These are phyloP conservation scores for Philhelius pedissequus DNA, from an alignment of 2,888 invertebrate genomes.

Conservation along the genomic window DNA sequence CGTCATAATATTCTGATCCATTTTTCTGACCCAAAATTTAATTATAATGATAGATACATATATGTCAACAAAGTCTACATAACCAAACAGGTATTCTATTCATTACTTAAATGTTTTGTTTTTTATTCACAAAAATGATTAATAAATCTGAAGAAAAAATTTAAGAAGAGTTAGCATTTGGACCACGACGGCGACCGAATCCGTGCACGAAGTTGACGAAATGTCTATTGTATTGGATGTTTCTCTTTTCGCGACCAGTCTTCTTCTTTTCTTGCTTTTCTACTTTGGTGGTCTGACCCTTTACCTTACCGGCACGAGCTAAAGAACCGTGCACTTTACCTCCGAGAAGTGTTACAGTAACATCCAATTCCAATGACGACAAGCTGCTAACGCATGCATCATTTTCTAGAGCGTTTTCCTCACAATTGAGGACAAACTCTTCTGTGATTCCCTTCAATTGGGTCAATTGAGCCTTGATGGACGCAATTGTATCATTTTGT, in stretches of 20 bases:
- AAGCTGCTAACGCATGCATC: constrained; percentile 84
- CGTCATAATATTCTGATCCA: too few relatives aligned
- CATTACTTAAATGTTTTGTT: constrained; percentile 50
- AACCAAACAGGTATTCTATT: too few relatives aligned
- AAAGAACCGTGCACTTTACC: constrained; percentile 99
- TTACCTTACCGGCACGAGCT: constrained; percentile 99
- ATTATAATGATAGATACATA: too few relatives aligned
- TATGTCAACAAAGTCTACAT: too few relatives aligned
- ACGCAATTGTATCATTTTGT: constrained; percentile 76
- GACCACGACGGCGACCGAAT: constrained; percentile 97
- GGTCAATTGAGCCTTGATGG: constrained; percentile 77
- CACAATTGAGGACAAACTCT: constrained; percentile 86
- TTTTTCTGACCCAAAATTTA: too few relatives aligned
- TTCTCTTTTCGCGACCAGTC: constrained; percentile 98
- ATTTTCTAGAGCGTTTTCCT: constrained; percentile 84
- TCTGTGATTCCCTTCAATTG: constrained; percentile 76
- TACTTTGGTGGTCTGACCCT: constrained; percentile 99
- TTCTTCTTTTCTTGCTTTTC: constrained; percentile 99
- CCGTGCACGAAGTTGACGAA: constrained; percentile 98
- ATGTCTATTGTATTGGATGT: constrained; percentile 98
- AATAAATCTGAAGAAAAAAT: constrained; percentile 32
- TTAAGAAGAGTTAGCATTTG: constrained; percentile 91
- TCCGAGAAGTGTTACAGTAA: constrained; percentile 92
- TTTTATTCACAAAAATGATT: constrained; percentile 22
- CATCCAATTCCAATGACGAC: constrained; percentile 85